Conservation (phyloP, 2,797 vertebrate species). For the Hipposideros larvatus region DNA sequence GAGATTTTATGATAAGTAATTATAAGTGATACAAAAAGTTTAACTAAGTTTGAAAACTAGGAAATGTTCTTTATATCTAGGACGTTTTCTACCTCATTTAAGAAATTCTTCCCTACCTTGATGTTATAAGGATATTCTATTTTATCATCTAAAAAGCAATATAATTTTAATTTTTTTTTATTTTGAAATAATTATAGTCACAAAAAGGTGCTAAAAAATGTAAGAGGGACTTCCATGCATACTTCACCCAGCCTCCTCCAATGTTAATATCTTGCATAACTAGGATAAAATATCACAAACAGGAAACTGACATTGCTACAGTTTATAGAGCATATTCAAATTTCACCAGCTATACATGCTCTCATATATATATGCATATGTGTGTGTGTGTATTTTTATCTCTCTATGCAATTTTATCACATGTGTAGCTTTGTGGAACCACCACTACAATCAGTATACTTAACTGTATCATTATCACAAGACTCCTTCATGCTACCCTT, state of each 20-base stretch:
- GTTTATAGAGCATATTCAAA: not conserved
- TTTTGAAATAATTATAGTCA: constrained; percentile 20
- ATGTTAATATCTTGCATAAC: not conserved
- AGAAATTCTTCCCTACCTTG: not conserved
- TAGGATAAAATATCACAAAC: not conserved
- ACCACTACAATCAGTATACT: not conserved
- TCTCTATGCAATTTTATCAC: not conserved
- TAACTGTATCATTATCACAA: not conserved
- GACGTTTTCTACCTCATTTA: not conserved
- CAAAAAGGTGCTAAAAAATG: not conserved
- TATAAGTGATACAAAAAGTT: not conserved
- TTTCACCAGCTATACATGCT: not conserved
- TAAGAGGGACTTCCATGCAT: not conserved
- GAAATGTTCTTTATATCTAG: not conserved
- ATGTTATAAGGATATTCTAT: not conserved
- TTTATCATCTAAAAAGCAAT: not conserved
- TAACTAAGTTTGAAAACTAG: not conserved
- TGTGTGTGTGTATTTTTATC: not conserved
- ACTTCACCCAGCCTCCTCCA: not conserved
- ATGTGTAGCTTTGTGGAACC: not conserved
- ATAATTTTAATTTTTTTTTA: not conserved
- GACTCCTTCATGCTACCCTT: not conserved
- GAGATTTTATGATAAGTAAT: constrained; percentile 16
- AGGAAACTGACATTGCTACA: not conserved
- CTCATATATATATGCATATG: not conserved